Percentiles rank a stretch among this genome's conserved stretches.
These are phyloP conservation scores for Hirtodrosophila trivittata DNA, from an alignment of 2,888 invertebrate species.

Conservation along the genomic window DNA sequence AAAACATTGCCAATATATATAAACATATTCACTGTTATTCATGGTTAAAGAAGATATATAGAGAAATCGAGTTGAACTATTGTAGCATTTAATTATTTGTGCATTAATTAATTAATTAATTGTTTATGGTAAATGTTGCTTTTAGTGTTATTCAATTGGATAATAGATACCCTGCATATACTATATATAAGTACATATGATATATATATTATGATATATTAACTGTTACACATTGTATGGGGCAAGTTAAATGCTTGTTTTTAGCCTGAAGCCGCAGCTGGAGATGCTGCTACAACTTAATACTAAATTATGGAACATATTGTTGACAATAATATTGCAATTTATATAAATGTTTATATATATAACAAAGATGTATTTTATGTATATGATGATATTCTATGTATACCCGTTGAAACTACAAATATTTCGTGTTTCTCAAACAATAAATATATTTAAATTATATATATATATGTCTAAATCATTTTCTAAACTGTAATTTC, in stretches of 20 bases:
- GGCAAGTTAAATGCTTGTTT: conserved; percentile 31
- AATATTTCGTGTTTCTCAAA: conserved; percentile 31
- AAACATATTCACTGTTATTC: neutral
- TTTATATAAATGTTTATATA: conserved; percentile 50
- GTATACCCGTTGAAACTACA: conserved; percentile 48
- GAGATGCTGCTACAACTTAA: conserved; percentile 34
- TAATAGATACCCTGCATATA: conserved; percentile 11
- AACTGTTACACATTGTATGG: conserved; percentile 67
- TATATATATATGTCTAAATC: conserved; percentile 40
- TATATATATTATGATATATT: conserved; percentile 25
- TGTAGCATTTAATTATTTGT: conserved; percentile 50
- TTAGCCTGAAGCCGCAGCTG: conserved; percentile 60
- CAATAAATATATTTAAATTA: conserved; percentile 11
- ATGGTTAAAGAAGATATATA: conserved; percentile 27
- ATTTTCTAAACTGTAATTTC: too few species aligned
- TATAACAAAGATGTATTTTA: conserved; percentile 43
- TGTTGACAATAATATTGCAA: conserved; percentile 79
- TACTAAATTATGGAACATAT: conserved; percentile 67
- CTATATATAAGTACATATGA: conserved; percentile 7
- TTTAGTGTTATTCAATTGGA: conserved; percentile 54
- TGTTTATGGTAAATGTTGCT: conserved; percentile 57
- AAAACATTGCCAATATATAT: conserved; percentile 62
- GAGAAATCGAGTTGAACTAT: conserved; percentile 13
- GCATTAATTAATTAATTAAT: conserved; percentile 57
- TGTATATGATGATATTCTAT: conserved; percentile 44